phyloP scores from a whole-genome alignment of 2,113 vertebrate genomes.

The Thunnus maccoyii region DNA sequence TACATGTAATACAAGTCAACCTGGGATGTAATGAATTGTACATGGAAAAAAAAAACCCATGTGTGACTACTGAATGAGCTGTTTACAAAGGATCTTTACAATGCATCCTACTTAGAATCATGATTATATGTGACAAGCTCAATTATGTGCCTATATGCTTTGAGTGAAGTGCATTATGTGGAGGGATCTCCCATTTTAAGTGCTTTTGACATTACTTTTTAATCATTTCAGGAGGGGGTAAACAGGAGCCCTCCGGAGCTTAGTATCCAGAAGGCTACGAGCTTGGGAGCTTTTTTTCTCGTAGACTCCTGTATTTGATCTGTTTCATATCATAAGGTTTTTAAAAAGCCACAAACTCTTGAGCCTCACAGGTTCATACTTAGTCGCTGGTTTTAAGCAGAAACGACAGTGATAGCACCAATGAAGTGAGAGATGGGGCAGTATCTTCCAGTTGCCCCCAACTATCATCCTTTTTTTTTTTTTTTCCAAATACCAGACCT shows the following conservation, averaged over 20 bases:
- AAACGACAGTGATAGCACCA: conserved; percentile 71
- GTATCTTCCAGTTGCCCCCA: conserved; percentile 69
- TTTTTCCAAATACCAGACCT: conserved; percentile 28
- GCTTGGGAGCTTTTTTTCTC: conserved; percentile 23
- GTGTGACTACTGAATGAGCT: conserved; percentile 67
- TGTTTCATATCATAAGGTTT: conserved; percentile 41
- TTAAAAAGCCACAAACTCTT: conserved; percentile 68
- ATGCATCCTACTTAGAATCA: conserved; percentile 45
- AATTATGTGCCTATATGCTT: conserved; percentile 77
- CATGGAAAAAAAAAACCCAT: conserved; percentile 25
- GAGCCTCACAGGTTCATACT: conserved; percentile 47
- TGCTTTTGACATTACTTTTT: conserved; percentile 69
- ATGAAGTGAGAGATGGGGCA: conserved; percentile 68
- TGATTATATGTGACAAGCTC: conserved; percentile 55
- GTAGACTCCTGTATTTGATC: conserved; percentile 3
- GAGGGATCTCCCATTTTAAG: conserved; percentile 74
- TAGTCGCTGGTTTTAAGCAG: conserved; percentile 55
- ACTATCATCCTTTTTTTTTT: conserved; percentile 10
- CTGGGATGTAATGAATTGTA: conserved; percentile 48
- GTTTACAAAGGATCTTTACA: conserved; percentile 70
- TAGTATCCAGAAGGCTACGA: conserved; percentile 20
- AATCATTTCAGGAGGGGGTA: conserved; percentile 46
- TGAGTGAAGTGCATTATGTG: conserved; percentile 79
- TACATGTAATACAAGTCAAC: conserved; percentile 56
- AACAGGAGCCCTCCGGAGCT: conserved; percentile 4